Percentiles rank a stretch among this genome's conserved stretches.
Conservation (phyloP, 2,797 vertebrate genomes). For the Poliocrania exsul region DNA sequence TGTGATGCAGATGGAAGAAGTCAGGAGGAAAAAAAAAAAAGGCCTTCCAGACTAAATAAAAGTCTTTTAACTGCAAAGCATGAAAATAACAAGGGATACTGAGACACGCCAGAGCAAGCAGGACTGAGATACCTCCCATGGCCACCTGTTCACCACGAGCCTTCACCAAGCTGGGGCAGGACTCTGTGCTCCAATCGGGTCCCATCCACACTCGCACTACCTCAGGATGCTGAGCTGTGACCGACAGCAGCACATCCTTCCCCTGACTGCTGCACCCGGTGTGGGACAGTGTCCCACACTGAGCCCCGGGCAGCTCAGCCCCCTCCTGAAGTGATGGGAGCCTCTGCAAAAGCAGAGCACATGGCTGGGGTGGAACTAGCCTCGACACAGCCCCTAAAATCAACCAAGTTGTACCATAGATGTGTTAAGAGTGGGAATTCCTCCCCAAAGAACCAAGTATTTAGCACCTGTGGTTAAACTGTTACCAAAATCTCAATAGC, state of each 20-base stretch:
- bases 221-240: neutral
- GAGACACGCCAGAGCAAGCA: neutral
- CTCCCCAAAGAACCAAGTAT: neutral
- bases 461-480: neutral
- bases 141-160: neutral
- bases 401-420: too few relatives aligned
- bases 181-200: neutral
- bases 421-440: neutral
- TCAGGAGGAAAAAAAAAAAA: neutral
- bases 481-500: neutral
- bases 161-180: neutral
- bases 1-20: neutral
- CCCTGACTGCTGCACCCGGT: rapidly evolving
- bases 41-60: neutral
- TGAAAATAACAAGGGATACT: neutral
- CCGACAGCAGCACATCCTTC: neutral
- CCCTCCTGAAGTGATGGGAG: neutral
- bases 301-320: neutral
- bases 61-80: neutral
- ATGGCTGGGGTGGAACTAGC: rapidly evolving
- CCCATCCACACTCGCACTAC: neutral
- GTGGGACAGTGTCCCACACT: neutral
- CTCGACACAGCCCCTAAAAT: rapidly evolving
- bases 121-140: neutral
- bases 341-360: neutral